Evolutionary conservation across 2,888 invertebrate species (phyloP).

Genomic region (Epistrophe eligans): DNA sequence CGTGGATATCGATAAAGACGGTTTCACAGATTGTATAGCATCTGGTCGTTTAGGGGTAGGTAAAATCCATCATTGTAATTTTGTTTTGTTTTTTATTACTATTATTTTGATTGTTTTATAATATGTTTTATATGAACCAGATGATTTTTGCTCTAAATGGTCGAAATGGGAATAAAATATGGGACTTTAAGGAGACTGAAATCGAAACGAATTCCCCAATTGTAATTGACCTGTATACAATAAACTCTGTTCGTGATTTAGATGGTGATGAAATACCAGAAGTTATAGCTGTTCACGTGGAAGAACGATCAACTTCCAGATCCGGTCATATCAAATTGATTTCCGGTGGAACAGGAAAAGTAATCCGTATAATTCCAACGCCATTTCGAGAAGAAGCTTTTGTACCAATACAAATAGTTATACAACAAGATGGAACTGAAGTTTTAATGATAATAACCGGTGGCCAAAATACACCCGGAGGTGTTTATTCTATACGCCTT

Average conservation of each 20-base stretch:
- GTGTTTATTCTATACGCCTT: conserved; percentile 88
- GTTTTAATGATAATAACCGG: conserved; percentile 90
- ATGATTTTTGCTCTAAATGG: conserved; percentile 88
- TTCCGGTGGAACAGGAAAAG: conserved; percentile 88
- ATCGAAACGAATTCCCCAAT: conserved; percentile 84
- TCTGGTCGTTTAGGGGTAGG: conserved; percentile 90
- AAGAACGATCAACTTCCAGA: conserved; percentile 84
- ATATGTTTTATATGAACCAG: conserved; percentile 80
- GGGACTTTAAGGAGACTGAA: conserved; percentile 85
- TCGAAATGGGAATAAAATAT: conserved; percentile 87
- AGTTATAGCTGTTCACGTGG: conserved; percentile 88
- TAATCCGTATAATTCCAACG: conserved; percentile 86
- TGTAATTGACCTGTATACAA: conserved; percentile 87
- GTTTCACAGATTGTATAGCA: conserved; percentile 89
- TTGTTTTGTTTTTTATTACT: not conserved
- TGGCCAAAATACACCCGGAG: conserved; percentile 89
- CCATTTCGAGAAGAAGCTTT: conserved; percentile 89
- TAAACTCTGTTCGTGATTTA: conserved; percentile 89
- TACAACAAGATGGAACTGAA: conserved; percentile 86
- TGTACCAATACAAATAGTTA: conserved; percentile 89
- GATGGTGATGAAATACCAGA: conserved; percentile 89
- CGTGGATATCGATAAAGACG: conserved; percentile 89
- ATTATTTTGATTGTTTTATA: conserved; percentile 28
- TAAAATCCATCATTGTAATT: conserved; percentile 81
- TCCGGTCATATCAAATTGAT: conserved; percentile 88